Percentiles rank a stretch among this genome's conserved stretches.
Conservation (phyloP, 1,140 invertebrate genomes). For the Pemphigus obesinymphae region DNA sequence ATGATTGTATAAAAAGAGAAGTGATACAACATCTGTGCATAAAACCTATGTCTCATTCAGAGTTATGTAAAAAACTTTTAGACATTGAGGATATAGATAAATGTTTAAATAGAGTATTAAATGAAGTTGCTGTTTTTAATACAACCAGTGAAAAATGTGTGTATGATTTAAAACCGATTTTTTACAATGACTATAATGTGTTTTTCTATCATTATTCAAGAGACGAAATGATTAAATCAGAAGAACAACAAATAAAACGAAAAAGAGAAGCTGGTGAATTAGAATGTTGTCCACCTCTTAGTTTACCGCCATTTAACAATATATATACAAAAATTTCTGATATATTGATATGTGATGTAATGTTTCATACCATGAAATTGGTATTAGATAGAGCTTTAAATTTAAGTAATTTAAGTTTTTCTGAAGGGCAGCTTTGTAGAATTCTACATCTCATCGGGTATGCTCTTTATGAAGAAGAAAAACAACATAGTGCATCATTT, state of each 20-base stretch:
- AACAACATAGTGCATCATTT: conserved; percentile 68
- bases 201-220: conserved; percentile 98
- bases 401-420: conserved; percentile 69
- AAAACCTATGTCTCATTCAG: conserved; percentile 87
- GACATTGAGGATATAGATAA: conserved; percentile 79
- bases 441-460: conserved; percentile 60
- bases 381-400: conserved; percentile 71
- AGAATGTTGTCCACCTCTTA: conserved; percentile 87
- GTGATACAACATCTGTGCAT: conserved; percentile 94
- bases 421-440: conserved; percentile 86
- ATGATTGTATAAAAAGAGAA: conserved; percentile 88
- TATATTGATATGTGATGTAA: conserved; percentile 84
- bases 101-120: conserved; percentile 82
- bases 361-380: conserved; percentile 75
- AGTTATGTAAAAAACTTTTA: conserved; percentile 77
- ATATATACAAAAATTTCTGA: conserved; percentile 74
- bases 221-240: conserved; percentile 89
- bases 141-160: conserved; percentile 77
- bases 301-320: conserved; percentile 70
- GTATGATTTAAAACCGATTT: conserved; percentile 81
- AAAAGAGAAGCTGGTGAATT: conserved; percentile 70
- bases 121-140: conserved; percentile 85
- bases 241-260: conserved; percentile 80
- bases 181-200: conserved; percentile 84
- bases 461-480: conserved; percentile 86